phyloP scores from a whole-genome alignment of 2,797 vertebrate genomes.

The Sebastes minor region DNA sequence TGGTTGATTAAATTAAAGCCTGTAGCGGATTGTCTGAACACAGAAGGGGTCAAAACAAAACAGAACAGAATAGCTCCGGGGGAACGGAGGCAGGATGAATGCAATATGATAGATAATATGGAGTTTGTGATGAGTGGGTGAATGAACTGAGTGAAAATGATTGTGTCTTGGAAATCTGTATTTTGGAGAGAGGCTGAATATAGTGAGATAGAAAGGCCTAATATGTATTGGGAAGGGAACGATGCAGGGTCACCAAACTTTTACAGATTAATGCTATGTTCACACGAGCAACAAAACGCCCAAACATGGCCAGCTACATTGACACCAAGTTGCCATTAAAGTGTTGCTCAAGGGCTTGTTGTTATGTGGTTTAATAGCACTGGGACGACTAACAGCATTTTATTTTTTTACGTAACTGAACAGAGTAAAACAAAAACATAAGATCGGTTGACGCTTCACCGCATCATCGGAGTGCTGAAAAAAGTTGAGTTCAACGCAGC shows the following conservation, averaged over 20 bases:
- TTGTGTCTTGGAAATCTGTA: slow-evolving; percentile 16
- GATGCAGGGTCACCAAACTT: neutral
- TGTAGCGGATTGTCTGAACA: slow-evolving; percentile 65
- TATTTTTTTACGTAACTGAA: no score
- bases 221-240: neutral
- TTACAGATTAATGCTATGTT: neutral
- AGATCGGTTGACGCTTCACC: no score
- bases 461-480: no score
- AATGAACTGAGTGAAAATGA: slow-evolving; percentile 25
- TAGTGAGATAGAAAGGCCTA: neutral
- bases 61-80: slow-evolving; percentile 42
- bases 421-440: no score
- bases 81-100: slow-evolving; percentile 36
- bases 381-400: no score
- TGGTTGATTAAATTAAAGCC: slow-evolving; percentile 70
- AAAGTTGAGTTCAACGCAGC: no score
- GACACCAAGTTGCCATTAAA: neutral
- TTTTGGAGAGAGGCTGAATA: neutral
- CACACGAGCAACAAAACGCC: no score
- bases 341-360: no score
- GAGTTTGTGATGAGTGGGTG: slow-evolving; percentile 35
- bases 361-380: no score
- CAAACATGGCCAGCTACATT: no score
- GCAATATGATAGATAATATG: slow-evolving; percentile 51
- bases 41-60: slow-evolving; percentile 59